phyloP scores from a whole-genome alignment of 2,797 vertebrate genomes.

The Clamator glandarius region DNA sequence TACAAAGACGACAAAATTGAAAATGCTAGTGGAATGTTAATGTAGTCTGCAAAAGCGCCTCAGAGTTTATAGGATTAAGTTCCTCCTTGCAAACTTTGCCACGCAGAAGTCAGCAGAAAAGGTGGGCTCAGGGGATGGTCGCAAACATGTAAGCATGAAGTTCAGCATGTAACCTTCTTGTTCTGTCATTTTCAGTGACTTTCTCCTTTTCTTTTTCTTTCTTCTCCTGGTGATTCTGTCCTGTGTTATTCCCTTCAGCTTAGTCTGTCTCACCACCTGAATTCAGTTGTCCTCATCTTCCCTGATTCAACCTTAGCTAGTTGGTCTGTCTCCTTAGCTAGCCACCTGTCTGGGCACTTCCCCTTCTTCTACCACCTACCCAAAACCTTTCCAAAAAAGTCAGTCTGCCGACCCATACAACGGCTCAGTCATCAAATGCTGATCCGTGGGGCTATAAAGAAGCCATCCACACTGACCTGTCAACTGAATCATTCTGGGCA shows the following conservation, averaged over 20 bases:
- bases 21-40: neutral
- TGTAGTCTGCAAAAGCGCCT: neutral
- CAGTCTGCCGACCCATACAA: neutral
- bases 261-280: neutral
- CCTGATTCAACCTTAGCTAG: conserved; percentile 19
- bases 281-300: conserved; percentile 32
- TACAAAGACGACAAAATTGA: neutral
- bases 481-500: conserved; percentile 59
- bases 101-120: neutral
- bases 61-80: neutral
- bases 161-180: conserved; percentile 45
- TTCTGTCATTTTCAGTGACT: conserved; percentile 57
- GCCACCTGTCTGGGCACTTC: conserved; percentile 14
- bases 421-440: conserved; percentile 34
- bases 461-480: conserved; percentile 52
- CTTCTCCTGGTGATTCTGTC: conserved; percentile 51
- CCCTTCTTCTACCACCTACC: conserved; percentile 5
- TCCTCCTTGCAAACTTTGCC: neutral
- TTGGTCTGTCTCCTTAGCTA: conserved; percentile 8
- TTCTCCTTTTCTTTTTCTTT: conserved; percentile 67
- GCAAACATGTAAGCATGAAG: conserved; percentile 19
- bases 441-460: conserved; percentile 60
- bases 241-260: conserved; percentile 50
- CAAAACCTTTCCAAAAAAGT: conserved; percentile 29
- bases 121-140: neutral